Conservation (phyloP, 1,140 invertebrate genomes). For the Aradophagus sp. region DNA sequence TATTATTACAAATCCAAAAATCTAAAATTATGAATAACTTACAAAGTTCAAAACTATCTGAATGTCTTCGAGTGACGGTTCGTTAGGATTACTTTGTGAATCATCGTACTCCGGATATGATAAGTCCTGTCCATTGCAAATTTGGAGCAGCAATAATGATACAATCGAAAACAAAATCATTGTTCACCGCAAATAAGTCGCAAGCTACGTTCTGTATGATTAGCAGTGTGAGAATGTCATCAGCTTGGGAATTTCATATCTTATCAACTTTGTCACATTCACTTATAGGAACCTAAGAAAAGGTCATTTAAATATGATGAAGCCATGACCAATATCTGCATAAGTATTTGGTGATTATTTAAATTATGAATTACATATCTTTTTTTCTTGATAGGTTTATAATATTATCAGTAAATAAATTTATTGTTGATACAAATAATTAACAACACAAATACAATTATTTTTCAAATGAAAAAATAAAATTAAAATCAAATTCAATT, state of each 20-base stretch:
- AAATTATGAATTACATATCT: neutral
- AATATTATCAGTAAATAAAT: no score
- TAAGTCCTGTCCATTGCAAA: slow-evolving; percentile 3
- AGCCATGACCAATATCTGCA: slow-evolving; percentile 15
- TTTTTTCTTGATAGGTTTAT: no score
- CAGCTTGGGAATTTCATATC: slow-evolving; percentile 29
- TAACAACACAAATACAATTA: no score
- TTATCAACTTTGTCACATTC: slow-evolving; percentile 26
- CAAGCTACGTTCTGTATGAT: neutral
- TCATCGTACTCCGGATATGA: neutral
- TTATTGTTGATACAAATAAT: no score
- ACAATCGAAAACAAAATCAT: slow-evolving; percentile 7
- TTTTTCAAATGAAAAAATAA: no score
- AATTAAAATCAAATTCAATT: no score
- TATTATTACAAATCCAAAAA: no score
- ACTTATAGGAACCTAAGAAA: slow-evolving; percentile 17
- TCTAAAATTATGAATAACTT: no score
- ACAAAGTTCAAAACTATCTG: no score
- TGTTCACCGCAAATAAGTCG: neutral
- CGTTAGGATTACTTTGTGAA: no score
- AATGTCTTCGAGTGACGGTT: no score
- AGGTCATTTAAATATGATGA: slow-evolving; percentile 30
- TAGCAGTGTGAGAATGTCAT: slow-evolving; percentile 1
- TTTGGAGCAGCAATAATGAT: neutral
- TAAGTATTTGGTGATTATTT: slow-evolving; percentile 13